Percentiles rank a stretch among this genome's conserved stretches.
These are phyloP conservation scores for Brachystomella parvula DNA, from an alignment of 1,140 invertebrate genomes.

Conservation along the genomic window DNA sequence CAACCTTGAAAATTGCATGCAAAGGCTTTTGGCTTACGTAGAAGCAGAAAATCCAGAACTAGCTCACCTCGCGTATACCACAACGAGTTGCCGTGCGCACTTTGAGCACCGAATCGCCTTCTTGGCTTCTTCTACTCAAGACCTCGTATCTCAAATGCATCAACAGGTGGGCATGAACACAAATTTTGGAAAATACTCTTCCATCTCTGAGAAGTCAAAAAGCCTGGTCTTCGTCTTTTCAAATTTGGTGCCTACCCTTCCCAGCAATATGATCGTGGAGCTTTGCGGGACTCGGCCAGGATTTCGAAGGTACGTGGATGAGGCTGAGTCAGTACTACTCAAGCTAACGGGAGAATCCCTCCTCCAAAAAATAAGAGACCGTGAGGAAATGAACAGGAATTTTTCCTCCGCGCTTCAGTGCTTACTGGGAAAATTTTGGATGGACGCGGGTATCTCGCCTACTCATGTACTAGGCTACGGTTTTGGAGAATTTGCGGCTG, in stretches of 20 bases:
- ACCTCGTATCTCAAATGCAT: not conserved
- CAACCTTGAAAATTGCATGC: not conserved
- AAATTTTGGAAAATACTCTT: conserved; percentile 18
- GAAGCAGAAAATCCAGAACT: not conserved
- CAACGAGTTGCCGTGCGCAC: conserved; percentile 8
- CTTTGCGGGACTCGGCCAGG: conserved; percentile 11
- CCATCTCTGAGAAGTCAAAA: not conserved
- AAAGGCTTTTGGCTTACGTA: not conserved
- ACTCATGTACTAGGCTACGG: conserved; percentile 17
- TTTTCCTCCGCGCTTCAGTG: conserved; percentile 13
- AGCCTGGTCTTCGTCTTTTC: too few species aligned
- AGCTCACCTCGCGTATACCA: conserved; percentile 5
- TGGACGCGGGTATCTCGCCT: conserved; percentile 5
- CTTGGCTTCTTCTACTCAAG: not conserved
- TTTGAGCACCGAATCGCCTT: conserved; percentile 13
- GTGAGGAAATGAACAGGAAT: not conserved
- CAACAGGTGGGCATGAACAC: not conserved
- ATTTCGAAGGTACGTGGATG: conserved; percentile 16
- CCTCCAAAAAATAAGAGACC: not conserved
- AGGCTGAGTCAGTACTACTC: not conserved
- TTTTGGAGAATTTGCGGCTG: conserved; percentile 21
- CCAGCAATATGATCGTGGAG: too few species aligned
- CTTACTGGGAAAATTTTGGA: conserved; percentile 15
- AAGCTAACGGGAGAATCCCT: conserved; percentile 6
- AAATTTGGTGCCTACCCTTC: too few species aligned